Conservation (phyloP, 2,797 vertebrate species). For the Falco naumanni region DNA sequence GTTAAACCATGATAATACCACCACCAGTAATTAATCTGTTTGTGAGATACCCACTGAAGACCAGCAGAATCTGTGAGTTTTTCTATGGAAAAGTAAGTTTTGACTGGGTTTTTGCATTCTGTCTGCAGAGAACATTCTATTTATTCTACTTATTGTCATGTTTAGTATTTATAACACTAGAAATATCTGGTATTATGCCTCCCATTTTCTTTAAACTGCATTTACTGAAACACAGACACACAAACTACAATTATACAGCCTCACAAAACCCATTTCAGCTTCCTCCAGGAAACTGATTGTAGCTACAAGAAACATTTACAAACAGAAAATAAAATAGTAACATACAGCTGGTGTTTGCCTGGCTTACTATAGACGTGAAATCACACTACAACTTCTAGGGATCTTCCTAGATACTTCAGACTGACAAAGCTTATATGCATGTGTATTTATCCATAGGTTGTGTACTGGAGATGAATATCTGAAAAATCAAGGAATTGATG, state of each 20-base stretch:
- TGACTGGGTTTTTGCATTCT: not conserved
- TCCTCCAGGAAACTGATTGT: not conserved
- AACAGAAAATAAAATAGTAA: not conserved
- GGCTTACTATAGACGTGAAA: not conserved
- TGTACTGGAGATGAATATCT: conserved; percentile 87
- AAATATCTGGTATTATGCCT: not conserved
- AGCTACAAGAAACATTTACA: not conserved
- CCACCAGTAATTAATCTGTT: not conserved
- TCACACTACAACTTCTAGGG: not conserved
- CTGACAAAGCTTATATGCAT: not conserved
- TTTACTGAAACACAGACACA: not conserved
- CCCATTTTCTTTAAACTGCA: not conserved
- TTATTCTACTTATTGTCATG: not conserved
- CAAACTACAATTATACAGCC: not conserved
- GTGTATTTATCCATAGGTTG: conserved; percentile 55
- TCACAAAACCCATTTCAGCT: not conserved
- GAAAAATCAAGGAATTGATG: conserved; percentile 82
- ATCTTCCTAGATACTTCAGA: not conserved
- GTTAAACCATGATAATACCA: too few species aligned
- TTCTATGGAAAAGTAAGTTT: not conserved
- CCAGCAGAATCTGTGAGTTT: not conserved
- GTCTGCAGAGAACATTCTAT: not conserved
- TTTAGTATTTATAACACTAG: not conserved
- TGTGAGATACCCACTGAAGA: not conserved
- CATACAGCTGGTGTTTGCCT: not conserved